phyloP scores from a whole-genome alignment of 2,113 vertebrate species.

The Pyxicephalus adspersus region DNA sequence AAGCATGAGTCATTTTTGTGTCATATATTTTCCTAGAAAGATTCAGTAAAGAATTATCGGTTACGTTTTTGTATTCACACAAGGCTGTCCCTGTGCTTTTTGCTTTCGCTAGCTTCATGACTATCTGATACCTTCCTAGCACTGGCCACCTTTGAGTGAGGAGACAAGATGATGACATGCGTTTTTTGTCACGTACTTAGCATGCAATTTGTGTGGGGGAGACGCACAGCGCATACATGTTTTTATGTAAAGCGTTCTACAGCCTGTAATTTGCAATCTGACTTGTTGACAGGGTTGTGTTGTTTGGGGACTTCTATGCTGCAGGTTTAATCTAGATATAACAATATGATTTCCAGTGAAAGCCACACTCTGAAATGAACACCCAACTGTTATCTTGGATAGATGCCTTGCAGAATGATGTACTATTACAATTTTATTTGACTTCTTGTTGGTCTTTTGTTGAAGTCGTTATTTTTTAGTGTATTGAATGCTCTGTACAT shows the following conservation, averaged over 20 bases:
- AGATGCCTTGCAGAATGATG: background rate
- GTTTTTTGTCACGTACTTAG: slow-evolving; percentile 43
- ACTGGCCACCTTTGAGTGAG: slow-evolving; percentile 22
- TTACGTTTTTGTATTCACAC: background rate
- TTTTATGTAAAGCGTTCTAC: slow-evolving; percentile 40
- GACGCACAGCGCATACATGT: slow-evolving; percentile 36
- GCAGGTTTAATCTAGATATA: background rate
- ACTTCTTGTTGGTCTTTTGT: too few species aligned
- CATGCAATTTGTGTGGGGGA: slow-evolving; percentile 49
- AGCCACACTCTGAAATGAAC: slow-evolving; percentile 8
- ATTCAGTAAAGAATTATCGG: background rate
- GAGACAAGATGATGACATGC: slow-evolving; percentile 47
- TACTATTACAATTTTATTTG: background rate
- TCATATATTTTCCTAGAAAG: slow-evolving; percentile 6
- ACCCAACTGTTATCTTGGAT: background rate
- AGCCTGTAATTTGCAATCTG: slow-evolving; percentile 50
- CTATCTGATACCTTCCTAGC: slow-evolving; percentile 3
- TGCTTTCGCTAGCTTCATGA: slow-evolving; percentile 5
- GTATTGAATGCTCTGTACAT: background rate
- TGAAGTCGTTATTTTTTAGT: background rate
- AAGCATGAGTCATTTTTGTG: background rate
- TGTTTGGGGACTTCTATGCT: slow-evolving; percentile 20
- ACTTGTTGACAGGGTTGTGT: slow-evolving; percentile 39
- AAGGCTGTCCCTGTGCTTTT: background rate
- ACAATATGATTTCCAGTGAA: slow-evolving; percentile 9